Evolutionary conservation across 1,140 invertebrate genomes (phyloP).

Genomic region (Drosophila pachea): DNA sequence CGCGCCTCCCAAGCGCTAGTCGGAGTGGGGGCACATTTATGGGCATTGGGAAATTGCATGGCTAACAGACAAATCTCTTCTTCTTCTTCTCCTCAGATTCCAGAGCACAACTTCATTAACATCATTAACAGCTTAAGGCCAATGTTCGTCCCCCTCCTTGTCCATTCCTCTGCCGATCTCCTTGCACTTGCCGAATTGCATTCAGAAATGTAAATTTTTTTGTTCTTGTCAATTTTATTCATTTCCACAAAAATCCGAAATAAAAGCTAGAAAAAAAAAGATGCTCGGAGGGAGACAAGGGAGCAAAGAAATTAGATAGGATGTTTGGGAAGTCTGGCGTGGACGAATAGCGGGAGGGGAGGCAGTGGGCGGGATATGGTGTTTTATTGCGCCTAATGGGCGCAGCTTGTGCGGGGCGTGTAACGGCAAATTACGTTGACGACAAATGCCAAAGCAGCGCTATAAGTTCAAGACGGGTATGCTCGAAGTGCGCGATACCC

Average conservation of each 20-base stretch:
- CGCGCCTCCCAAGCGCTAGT: not conserved
- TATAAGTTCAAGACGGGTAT: not conserved
- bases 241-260: not conserved
- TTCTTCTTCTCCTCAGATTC: slow-evolving; percentile 8
- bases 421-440: slow-evolving; percentile 63
- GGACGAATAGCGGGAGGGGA: not conserved
- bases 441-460: slow-evolving; percentile 51
- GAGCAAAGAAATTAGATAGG: not conserved
- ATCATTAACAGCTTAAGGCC: slow-evolving; percentile 40
- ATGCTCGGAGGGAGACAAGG: not conserved
- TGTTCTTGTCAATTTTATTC: slow-evolving; percentile 1
- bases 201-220: slow-evolving; percentile 4
- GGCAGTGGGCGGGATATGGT: slow-evolving; percentile 1
- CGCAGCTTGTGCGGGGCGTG: slow-evolving; percentile 42
- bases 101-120: slow-evolving; percentile 61
- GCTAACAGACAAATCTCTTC: slow-evolving; percentile 50
- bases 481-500: not conserved
- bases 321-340: not conserved
- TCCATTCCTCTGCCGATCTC: not conserved
- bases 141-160: too few relatives aligned
- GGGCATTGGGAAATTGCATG: slow-evolving; percentile 55
- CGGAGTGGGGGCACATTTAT: slow-evolving; percentile 65
- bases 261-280: not conserved
- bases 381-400: slow-evolving; percentile 41
- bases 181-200: slow-evolving; percentile 15